Evolutionary conservation across 2,888 invertebrate genomes (phyloP).

Genomic region (Pachycephus smyrnensis): DNA sequence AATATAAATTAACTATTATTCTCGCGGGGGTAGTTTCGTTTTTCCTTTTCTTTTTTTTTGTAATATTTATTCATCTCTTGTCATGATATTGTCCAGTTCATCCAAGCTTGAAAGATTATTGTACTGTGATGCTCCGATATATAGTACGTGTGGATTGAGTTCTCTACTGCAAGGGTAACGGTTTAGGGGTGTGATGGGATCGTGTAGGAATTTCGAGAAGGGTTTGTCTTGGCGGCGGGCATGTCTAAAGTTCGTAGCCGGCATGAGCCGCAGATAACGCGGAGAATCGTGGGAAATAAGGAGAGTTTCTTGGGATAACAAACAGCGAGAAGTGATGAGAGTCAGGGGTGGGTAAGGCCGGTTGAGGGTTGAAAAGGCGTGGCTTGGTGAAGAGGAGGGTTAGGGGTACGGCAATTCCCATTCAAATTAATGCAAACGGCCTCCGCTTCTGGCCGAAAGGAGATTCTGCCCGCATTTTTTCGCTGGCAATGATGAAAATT

Average conservation of each 20-base stretch:
- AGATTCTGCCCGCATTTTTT: constrained; percentile 46
- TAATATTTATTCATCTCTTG: neutral
- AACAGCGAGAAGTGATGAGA: constrained; percentile 47
- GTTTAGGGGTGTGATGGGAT: neutral
- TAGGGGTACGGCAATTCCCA: constrained; percentile 50
- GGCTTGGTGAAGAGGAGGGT: constrained; percentile 28
- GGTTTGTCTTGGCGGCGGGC: neutral
- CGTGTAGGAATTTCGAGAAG: neutral
- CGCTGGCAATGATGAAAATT: constrained; percentile 48
- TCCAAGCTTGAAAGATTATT: neutral
- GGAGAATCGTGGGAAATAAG: constrained; percentile 28
- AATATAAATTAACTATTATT: constrained; percentile 41
- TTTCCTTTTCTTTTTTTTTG: constrained; percentile 20
- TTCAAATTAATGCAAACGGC: constrained; percentile 60
- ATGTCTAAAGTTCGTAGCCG: neutral
- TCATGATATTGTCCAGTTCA: neutral
- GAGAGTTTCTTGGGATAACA: constrained; percentile 38
- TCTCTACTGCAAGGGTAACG: neutral
- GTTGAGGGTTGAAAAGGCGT: constrained; percentile 21
- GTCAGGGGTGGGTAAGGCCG: constrained; percentile 30
- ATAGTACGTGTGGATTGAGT: neutral
- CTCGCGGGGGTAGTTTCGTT: constrained; percentile 10
- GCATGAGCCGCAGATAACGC: constrained; percentile 33
- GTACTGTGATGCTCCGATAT: neutral
- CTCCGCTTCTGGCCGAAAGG: constrained; percentile 40